Base-by-base conservation (phyloP, 23 tunicate genomes). In the Trididemnum clinides region DNA sequence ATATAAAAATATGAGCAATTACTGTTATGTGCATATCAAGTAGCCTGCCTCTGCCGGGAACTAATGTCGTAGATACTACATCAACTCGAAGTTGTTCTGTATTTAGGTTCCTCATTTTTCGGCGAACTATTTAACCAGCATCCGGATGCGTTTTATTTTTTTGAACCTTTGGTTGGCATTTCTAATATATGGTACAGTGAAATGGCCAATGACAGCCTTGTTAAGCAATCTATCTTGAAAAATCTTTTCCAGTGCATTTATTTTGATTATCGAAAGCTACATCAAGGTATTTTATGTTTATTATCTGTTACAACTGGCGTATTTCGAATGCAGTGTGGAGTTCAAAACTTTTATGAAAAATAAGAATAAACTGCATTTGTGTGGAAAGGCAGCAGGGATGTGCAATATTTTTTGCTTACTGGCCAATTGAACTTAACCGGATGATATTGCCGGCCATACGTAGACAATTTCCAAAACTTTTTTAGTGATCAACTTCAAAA, bases 91-190 rank as follows among this genome's bases (percentile, higher is more conserved):
- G 10, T 44, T 44, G 18, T 66, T 66, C 38, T 34, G 31, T 51
- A 51, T 69, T 37, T 5, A 88, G 92, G 92, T 32, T 88, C 92
- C 32, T 88, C 92, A 32, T 88, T 88, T 37, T 88, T 88, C 37
- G 81, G 87, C 32, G 92, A 88, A 66, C 33, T 88, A 10, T 82
- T 88, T 5, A 88, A 88, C 62, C 92, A 86, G 25, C 90, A 86
- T 78, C 84, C 84, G 4, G 90, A 86, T 44, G 84, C 78, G 21
- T 86, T 86, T 73, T 88, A 82, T 44, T 20, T 51, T 26, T 88
- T 82, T 88, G 92, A 88, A 62, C 92, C 92, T 25, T 83, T 88
- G 0, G 59, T 82, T 7, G 54, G 12, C n/a, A 4, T 32, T 15
- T 3, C 37, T 31, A 31, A 37, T 66, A 5, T 3, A 28, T 66